Conservation (phyloP, 2,113 vertebrate species). For the Grantiella picta region DNA sequence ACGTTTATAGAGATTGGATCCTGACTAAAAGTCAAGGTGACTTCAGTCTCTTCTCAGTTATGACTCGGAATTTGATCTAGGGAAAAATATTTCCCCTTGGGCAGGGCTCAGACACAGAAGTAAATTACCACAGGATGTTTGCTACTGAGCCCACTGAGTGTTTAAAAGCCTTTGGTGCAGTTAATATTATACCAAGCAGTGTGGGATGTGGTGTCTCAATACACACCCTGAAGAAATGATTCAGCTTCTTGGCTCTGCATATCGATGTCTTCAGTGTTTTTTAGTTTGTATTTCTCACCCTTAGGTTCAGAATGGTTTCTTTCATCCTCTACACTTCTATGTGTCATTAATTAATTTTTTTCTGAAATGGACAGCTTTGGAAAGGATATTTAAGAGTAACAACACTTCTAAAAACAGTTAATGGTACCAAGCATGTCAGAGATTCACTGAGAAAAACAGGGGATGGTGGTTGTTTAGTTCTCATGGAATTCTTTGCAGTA, state of each 20-base stretch:
- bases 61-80: background rate
- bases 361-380: background rate
- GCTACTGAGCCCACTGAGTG: background rate
- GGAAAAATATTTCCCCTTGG: background rate
- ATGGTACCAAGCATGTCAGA: background rate
- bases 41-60: background rate
- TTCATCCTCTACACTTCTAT: background rate
- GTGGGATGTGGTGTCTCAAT: background rate
- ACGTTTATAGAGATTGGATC: rapidly evolving
- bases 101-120: background rate
- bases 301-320: background rate
- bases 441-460: background rate
- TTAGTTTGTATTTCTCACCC: background rate
- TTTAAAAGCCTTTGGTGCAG: background rate
- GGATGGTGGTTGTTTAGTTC: background rate
- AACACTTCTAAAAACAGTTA: background rate
- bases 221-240: background rate
- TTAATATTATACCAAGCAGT: background rate
- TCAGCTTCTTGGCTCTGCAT: background rate
- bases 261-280: background rate
- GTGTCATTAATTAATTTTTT: background rate
- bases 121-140: background rate
- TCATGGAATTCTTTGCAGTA: background rate
- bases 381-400: background rate
- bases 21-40: background rate